Base-by-base conservation (phyloP, 2,797 vertebrate species). In the Gadopsis bispinosus region DNA sequence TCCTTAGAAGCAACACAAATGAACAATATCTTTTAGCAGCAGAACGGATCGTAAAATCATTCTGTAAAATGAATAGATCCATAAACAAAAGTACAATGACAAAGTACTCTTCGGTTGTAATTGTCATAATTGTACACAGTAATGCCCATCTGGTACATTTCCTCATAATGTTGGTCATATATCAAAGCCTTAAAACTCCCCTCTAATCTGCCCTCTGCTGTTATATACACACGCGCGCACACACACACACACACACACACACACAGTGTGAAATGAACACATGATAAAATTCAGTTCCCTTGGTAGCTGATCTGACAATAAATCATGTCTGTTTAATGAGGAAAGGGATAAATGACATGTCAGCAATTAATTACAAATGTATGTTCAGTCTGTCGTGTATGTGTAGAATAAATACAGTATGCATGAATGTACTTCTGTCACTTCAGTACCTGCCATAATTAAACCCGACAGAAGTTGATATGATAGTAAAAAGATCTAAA, bases 241-340 rank as follows among this genome's bases (percentile, higher is more conserved):
- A 35, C 4, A 35, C 7, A 39, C 39, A 56, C 33, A 37, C 54
- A 22, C 39, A 33, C 63, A 22, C 68, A 37, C 14, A 43, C 61
- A 71, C 48, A 10, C 33, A 45, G 39, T 71, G 37, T 47, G 26
- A 71, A 83, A 82, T 84, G 80, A 89, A 85, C 79, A 80, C 67
- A 90, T 88, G 84, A 91, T 88, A 45, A 83, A 92, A 89, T 84
- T 85, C 68, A 45, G 73, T 84, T 85, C 80, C 87, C 80, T 51
- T 54, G n/a, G 75, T 62, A 37, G 81, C 86, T 88, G 88, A 92
- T 92, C 84, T 90, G 90, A 93, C 88, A 89, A 90, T 94, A 94
- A 93, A 94, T 94, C 93, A 92, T 69, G 81, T 79, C 88, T 86
- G 84, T 91, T 92, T 92, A 95, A 94, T 92, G 87, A 92, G 87